phyloP scores from a whole-genome alignment of 2,113 vertebrate species.

The Heterocephalus glaber region DNA sequence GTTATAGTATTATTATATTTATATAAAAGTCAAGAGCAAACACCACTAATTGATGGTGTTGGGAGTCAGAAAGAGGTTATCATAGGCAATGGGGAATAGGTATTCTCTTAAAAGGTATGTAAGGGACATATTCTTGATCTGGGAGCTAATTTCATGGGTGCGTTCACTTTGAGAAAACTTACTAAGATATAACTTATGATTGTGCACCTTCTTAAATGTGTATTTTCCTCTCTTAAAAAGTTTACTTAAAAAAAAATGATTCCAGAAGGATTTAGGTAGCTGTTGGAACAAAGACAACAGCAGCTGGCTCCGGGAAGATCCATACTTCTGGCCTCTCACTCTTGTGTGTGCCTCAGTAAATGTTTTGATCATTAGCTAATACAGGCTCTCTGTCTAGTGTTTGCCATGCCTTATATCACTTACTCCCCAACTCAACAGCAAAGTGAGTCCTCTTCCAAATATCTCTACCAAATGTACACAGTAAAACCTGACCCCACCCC shows the following conservation, averaged over 20 bases:
- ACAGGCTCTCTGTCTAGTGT: neutral
- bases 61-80: neutral
- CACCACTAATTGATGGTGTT: neutral
- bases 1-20: neutral
- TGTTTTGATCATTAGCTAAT: constrained; percentile 45
- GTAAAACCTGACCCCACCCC: neutral
- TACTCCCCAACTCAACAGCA: neutral
- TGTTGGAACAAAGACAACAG: neutral
- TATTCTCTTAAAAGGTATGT: neutral
- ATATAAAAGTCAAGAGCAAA: neutral
- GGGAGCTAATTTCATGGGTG: neutral
- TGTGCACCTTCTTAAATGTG: neutral
- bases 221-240: constrained; percentile 46
- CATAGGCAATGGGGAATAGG: neutral
- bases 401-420: neutral
- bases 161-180: neutral
- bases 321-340: neutral
- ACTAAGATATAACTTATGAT: neutral
- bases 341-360: constrained; percentile 28
- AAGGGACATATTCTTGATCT: neutral
- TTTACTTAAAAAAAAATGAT: neutral
- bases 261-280: constrained; percentile 39
- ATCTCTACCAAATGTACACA: neutral
- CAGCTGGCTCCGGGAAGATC: constrained; percentile 39
- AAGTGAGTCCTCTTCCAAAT: neutral